phyloP scores from a whole-genome alignment of 2,797 vertebrate species.

The Corythornis leucogaster region DNA sequence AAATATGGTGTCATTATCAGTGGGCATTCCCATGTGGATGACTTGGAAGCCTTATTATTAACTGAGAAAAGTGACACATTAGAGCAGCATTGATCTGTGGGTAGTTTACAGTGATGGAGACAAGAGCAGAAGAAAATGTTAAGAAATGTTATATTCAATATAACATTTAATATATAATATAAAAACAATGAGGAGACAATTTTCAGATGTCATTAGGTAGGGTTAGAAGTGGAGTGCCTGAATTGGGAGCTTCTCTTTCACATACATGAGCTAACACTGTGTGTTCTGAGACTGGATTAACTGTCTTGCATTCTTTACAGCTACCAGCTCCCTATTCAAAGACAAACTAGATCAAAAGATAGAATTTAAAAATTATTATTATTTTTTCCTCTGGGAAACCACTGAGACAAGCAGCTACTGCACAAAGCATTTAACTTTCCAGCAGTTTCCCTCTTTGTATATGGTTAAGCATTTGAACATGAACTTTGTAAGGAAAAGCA shows the following conservation, averaged over 20 bases:
- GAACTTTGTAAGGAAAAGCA: background rate
- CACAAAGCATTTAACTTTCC: background rate
- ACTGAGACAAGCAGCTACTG: background rate
- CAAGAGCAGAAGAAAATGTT: background rate
- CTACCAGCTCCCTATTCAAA: background rate
- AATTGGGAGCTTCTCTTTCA: background rate
- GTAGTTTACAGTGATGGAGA: background rate
- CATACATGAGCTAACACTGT: background rate
- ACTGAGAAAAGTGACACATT: background rate
- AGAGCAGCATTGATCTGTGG: background rate
- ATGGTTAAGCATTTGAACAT: background rate
- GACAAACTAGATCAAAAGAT: background rate
- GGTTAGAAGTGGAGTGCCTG: background rate
- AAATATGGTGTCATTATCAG: background rate
- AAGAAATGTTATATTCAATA: background rate
- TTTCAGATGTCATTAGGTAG: background rate
- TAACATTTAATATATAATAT: too few species aligned
- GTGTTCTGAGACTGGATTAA: background rate
- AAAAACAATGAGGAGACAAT: rapidly evolving
- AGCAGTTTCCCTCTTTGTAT: background rate
- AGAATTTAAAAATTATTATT: too few species aligned
- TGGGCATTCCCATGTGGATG: background rate
- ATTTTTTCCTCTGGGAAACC: background rate
- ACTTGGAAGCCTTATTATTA: background rate
- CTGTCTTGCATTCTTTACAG: background rate